Evolutionary conservation across 2,888 invertebrate species (phyloP).

Genomic region (Andrena dorsata): DNA sequence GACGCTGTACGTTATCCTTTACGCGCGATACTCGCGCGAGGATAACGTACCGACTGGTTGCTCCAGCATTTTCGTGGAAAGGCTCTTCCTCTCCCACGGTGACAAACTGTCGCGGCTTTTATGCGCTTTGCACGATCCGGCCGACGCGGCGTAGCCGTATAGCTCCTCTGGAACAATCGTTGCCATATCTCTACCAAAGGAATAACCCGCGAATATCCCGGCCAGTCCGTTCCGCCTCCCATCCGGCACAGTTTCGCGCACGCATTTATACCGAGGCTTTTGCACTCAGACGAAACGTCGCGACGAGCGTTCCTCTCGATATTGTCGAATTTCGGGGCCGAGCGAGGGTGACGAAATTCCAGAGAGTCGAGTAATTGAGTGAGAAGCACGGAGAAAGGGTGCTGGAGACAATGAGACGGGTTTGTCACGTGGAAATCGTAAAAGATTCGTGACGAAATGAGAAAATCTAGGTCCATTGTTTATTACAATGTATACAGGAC

Average conservation of each 20-base stretch:
- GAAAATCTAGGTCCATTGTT: conserved; percentile 12
- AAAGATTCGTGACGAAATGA: conserved; percentile 20
- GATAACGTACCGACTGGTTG: conserved; percentile 74
- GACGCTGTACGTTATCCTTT: conserved; percentile 73
- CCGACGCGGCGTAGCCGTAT: conserved; percentile 53
- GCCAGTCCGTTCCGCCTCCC: conserved; percentile 28
- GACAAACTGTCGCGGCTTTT: conserved; percentile 69
- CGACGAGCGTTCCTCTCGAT: background rate
- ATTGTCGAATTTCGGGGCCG: no score
- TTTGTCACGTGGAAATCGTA: conserved; percentile 3
- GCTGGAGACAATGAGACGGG: no score
- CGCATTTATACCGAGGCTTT: conserved; percentile 35
- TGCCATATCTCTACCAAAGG: conserved; percentile 47
- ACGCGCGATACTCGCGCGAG: conserved; percentile 66
- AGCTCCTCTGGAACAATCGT: conserved; percentile 54
- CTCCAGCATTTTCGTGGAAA: conserved; percentile 65
- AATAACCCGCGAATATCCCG: conserved; percentile 47
- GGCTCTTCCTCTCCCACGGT: conserved; percentile 43
- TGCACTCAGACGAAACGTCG: background rate
- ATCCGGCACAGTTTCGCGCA: background rate
- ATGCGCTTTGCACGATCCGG: conserved; percentile 63
- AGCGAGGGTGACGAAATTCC: no score
- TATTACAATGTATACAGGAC: background rate
- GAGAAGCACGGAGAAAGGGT: no score
- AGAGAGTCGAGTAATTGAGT: no score